These are phyloP conservation scores for Amphiduros pacificus DNA, from an alignment of 2,888 invertebrate genomes.

Conservation along the genomic window DNA sequence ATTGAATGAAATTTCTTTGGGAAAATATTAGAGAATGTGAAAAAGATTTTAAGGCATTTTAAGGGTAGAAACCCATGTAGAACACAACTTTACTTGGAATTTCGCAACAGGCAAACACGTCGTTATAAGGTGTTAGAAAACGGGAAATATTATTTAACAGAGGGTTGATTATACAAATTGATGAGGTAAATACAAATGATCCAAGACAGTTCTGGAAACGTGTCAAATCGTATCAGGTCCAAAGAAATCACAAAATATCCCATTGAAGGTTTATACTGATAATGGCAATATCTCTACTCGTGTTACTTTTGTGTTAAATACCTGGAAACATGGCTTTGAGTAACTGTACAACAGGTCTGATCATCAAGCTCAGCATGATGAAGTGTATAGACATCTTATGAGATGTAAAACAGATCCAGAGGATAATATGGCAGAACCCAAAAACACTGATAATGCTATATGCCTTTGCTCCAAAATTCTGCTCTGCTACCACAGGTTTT, in stretches of 20 bases:
- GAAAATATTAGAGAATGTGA: background rate
- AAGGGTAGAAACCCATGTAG: background rate
- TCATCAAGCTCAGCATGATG: too few relatives aligned
- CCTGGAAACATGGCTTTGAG: too few relatives aligned
- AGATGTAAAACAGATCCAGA: too few relatives aligned
- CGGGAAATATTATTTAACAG: background rate
- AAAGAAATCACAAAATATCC: background rate
- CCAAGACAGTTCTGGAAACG: background rate
- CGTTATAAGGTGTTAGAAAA: background rate
- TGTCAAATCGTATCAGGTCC: background rate
- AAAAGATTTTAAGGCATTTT: background rate
- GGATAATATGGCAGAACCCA: too few relatives aligned
- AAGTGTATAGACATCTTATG: too few relatives aligned
- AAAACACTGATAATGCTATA: too few relatives aligned
- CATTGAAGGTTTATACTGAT: background rate
- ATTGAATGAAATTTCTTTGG: background rate
- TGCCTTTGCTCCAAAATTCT: too few relatives aligned
- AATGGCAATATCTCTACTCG: too few relatives aligned
- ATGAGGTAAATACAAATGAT: background rate
- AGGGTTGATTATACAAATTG: background rate
- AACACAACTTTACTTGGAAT: background rate
- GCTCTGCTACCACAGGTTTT: too few relatives aligned
- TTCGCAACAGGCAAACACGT: background rate
- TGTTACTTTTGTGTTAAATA: too few relatives aligned
- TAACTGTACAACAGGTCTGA: too few relatives aligned